These are phyloP conservation scores for Nibea albiflora DNA, from an alignment of 2,113 vertebrate genomes.

Conservation along the genomic window DNA sequence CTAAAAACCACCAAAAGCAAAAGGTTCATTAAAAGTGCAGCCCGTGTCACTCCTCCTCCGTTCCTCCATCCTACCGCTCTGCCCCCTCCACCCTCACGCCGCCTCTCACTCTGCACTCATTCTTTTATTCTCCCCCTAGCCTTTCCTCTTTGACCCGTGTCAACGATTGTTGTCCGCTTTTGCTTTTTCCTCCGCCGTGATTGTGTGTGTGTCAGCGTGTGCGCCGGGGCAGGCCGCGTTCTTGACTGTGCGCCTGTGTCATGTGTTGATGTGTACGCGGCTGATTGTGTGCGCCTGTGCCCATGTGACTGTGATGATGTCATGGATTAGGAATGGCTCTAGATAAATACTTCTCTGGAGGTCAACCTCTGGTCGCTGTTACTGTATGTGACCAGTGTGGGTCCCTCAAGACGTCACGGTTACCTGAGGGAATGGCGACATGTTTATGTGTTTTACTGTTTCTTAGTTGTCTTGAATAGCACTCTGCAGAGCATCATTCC, in stretches of 20 bases:
- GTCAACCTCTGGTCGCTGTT: constrained; percentile 44
- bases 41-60: constrained; percentile 39
- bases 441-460: constrained; percentile 23
- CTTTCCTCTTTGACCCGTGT: constrained; percentile 74
- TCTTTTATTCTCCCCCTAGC: constrained; percentile 75
- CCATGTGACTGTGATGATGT: constrained; percentile 41
- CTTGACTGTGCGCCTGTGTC: not conserved
- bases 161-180: constrained; percentile 66
- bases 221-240: constrained; percentile 1
- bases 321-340: constrained; percentile 51
- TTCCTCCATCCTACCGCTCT: constrained; percentile 42
- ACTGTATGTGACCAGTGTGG: constrained; percentile 25
- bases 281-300: not conserved
- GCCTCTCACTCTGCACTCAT: constrained; percentile 83
- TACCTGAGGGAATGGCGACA: not conserved
- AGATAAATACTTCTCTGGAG: constrained; percentile 36
- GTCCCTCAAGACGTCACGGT: constrained; percentile 15
- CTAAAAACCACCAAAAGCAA: constrained; percentile 32
- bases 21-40: constrained; percentile 79
- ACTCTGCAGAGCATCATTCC: not conserved
- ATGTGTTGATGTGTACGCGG: not conserved
- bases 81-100: constrained; percentile 60
- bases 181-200: constrained; percentile 51
- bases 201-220: constrained; percentile 29
- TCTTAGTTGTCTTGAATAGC: constrained; percentile 2